Evolutionary conservation across 2,797 vertebrate genomes (phyloP), one percentile per base, ranked within the genome.

Genomic region (Toxotes lorentzi): DNA sequence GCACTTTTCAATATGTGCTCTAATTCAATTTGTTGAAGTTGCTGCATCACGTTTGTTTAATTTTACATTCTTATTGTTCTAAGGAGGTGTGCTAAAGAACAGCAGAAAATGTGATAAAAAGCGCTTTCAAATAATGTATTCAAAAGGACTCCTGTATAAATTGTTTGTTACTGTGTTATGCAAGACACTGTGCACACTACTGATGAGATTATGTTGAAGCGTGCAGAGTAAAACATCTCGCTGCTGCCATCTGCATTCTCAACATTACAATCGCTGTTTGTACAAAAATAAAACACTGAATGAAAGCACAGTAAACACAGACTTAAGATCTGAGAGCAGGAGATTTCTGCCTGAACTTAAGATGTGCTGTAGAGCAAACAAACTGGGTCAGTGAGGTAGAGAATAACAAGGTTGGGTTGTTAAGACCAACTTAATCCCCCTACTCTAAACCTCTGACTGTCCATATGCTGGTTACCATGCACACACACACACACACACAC

Each of bases 351-450:
- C 45, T 53, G 40, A 64, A 34, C 10, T 4, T 71, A 47, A 47
- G 7, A 23, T 19, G 38, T 73, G 6, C 23, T 30, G 2, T 24
- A 17, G 16, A n/a, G 32, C 1, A 47, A 69, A 65, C 24, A 75
- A 76, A 83, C 2, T 64, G 34, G 43, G 30, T 73, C 50, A 75
- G 17, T 58, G 59, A 71, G 47, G 40, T 80, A 30, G 70, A 10
- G 76, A 81, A 84, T 59, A 75, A 69, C 50, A 70, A 41, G 69
- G 45, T n/a, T 61, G 60, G 65, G 76, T 21, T 62, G 64, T 69
- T 54, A 76, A 87, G 62, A 76, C 65, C 34, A 58, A 80, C 66
- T 57, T 89, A 88, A 89, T 87, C 76, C 63, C 35, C 11, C 11
- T 54, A 24, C 35, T 50, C 41, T 74, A 83, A 90, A 90, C 57